Conservation (phyloP, 2,888 invertebrate genomes). For the Pristionchus japonicus region DNA sequence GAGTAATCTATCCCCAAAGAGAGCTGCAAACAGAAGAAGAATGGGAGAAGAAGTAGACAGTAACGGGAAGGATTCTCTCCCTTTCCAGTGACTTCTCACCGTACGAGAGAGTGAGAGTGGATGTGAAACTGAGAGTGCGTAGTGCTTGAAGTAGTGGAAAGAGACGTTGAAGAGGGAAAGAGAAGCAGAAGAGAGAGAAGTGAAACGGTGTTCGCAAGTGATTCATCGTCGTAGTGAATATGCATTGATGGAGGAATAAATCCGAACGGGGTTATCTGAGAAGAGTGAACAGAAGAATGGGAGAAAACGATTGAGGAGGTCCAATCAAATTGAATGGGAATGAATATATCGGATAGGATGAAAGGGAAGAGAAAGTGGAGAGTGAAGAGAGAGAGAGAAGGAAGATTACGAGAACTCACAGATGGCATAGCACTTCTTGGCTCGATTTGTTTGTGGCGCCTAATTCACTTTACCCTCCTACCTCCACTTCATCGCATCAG, state of each 20-base stretch:
- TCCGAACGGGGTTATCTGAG: neutral
- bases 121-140: neutral
- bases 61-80: neutral
- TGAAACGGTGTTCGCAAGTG: neutral
- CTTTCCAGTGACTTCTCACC: neutral
- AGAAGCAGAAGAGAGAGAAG: neutral
- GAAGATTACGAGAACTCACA: conserved; percentile 16
- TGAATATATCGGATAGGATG: conserved; percentile 38
- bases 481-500: neutral
- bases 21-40: conserved; percentile 32
- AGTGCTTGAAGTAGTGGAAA: conserved; percentile 16
- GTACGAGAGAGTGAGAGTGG: neutral
- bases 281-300: neutral
- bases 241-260: neutral
- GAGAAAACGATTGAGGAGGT: neutral
- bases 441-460: conserved; percentile 29
- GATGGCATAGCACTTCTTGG: conserved; percentile 23
- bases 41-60: neutral
- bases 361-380: too few species aligned
- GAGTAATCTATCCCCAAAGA: conserved; percentile 12
- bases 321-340: conserved; percentile 39
- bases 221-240: neutral
- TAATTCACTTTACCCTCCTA: neutral
- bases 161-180: conserved; percentile 2
- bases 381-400: neutral